Evolutionary conservation across 1,140 invertebrate species (phyloP), one percentile per base, ranked within the genome.

Genomic region (Arion vulgaris): DNA sequence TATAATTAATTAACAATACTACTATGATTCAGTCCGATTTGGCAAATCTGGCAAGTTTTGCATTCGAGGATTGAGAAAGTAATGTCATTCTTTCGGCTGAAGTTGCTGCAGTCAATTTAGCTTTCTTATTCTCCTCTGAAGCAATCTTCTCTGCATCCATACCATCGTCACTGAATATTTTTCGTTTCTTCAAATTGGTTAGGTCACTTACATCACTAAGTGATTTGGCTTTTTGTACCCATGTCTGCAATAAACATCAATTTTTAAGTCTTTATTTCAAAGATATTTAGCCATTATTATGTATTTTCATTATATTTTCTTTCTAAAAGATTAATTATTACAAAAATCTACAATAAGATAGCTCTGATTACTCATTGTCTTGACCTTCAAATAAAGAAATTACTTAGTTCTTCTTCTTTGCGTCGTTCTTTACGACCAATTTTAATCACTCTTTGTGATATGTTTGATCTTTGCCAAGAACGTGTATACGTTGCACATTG

Each of bases 31-130:
- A 81, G 39, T 81, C 80, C 4, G 13, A 2, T 28, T 81, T 81
- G n/a, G 80, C 80, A 81, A 81, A 81, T 39, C 28, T 72, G 15
- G 80, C 80, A 34, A 81, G 32, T 34, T 81, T 81, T 7, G 80
- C 69, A 81, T 73, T 81, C 4, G 71, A 49, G 17, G 68, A 38
- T 28, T 81, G 80, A 53, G 69, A 57, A 23, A 80, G 41, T 28
- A 66, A 5, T 62, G 38, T 36, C 49, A 71, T 80, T 26, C 51
- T 71, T 45, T 80, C 36, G 15, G 13, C 23, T 38, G n/a, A 34
- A 51, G 41, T 28, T 57, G 71, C 68, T 57, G 71, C 68, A 19
- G 23, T 45, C 26, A n/a, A 68, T 34, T 80, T 45, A 1, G 15
- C 36, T 51, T 71, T 38, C 45, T 79, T 34, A 34, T 26, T 7